Base-by-base conservation (phyloP, 2,797 vertebrate species). In the Intellagama lesueurii region DNA sequence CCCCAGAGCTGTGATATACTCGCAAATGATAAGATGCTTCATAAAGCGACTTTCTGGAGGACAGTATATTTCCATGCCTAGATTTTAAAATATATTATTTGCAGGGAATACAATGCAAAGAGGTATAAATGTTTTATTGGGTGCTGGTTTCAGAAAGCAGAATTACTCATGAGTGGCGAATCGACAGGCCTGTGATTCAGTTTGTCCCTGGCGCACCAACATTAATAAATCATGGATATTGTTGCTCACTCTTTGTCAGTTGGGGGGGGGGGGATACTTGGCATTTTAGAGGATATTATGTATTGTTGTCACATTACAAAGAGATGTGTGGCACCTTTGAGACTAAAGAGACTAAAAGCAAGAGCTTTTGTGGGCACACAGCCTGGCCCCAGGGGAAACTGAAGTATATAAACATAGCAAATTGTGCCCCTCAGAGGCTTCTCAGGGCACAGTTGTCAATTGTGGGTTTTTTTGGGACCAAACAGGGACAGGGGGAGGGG, bases 21-120 rank as follows among this genome's bases (percentile, higher is more conserved):
- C 89, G 64, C 69, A 89, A 91, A 93, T 83, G n/a, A 92, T 90
- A 88, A 81, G 64, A 90, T 73, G 40, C 90, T 92, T 94, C 87
- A 84, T 91, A 83, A 78, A 91, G 56, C 77, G 90, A 90, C 35
- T 32, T 78, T 83, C 87, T 64, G 87, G 91, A 78, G 60, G 16
- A 64, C 60, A 19, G 1, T 92, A 40, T 78, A 0, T 0, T 70
- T 90, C 64, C 64, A 85, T 68, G 86, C 4, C 68, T 80, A 60
- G 26, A 66, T 76, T 89, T 44, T 88, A 40, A 1, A 56, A 66
- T 26, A 35, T 52, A 69, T 82, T 40, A 85, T 89, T 85, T 70
- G 56, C 26, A 11, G 30, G 40, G 35, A 81, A 85, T 26, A 64
- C 76, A 73, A 16, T 73, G 78, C 40, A 66, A 64, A 56, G 28